A percentile compares a stretch with the other conserved stretches of the same genome.
Evolutionary conservation across 1,140 invertebrate genomes (phyloP).

Genomic region (Caenorhabditis latens): DNA sequence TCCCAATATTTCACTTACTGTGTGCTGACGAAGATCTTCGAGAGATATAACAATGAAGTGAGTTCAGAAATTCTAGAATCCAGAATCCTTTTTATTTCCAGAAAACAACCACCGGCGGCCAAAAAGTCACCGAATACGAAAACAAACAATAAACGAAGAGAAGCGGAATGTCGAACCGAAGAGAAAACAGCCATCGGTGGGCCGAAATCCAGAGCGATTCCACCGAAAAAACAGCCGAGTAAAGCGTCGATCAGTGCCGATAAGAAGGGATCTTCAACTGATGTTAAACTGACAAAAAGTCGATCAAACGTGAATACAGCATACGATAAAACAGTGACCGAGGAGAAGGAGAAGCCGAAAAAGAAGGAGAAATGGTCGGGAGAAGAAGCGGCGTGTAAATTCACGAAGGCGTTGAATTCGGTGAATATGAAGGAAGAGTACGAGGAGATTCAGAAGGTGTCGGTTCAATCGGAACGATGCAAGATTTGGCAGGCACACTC

Average conservation of each 20-base stretch:
- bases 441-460: conserved; percentile 7
- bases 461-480: conserved; percentile 11
- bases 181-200: conserved; percentile 12
- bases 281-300: neutral
- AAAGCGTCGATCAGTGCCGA: neutral
- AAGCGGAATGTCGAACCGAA: neutral
- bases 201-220: neutral
- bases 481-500: conserved; percentile 12
- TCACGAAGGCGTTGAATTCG: neutral
- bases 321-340: neutral
- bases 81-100: neutral
- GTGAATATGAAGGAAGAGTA: conserved; percentile 38
- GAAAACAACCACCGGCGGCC: neutral
- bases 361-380: conserved; percentile 40
- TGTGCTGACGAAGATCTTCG: too few species aligned
- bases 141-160: conserved; percentile 12
- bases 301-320: neutral
- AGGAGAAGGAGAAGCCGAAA: conserved; percentile 21
- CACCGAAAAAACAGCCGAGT: neutral
- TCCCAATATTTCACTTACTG: too few species aligned
- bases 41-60: neutral
- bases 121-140: conserved; percentile 30
- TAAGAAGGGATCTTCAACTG: neutral
- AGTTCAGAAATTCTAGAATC: neutral
- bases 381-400: conserved; percentile 9